Percentiles rank a stretch among this genome's conserved stretches.
These are phyloP conservation scores for Sturmia bella DNA, from an alignment of 2,888 invertebrate genomes.

Conservation along the genomic window DNA sequence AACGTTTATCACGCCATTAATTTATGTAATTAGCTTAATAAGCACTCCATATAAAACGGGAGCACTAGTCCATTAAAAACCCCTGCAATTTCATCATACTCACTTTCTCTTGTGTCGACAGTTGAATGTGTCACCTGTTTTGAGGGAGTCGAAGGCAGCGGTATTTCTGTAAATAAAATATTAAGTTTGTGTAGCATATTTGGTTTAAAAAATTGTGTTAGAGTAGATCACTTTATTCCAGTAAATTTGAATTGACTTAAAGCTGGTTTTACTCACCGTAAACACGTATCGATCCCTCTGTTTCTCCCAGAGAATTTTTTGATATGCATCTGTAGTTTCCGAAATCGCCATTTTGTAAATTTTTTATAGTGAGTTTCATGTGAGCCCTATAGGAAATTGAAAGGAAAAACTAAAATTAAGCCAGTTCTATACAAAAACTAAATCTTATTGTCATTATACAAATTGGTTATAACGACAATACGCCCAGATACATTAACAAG, in stretches of 20 bases:
- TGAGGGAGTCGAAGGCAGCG: conserved; percentile 92
- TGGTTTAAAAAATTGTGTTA: too few relatives aligned
- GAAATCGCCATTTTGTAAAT: conserved; percentile 91
- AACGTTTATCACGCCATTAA: too few relatives aligned
- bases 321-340: conserved; percentile 96
- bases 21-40: too few relatives aligned
- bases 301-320: conserved; percentile 96
- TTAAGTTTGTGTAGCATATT: too few relatives aligned
- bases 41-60: too few relatives aligned
- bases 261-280: conserved; percentile 87
- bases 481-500: too few relatives aligned
- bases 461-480: too few relatives aligned
- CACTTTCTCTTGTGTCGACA: conserved; percentile 82
- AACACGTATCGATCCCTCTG: conserved; percentile 94
- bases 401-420: too few relatives aligned
- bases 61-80: too few relatives aligned
- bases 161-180: conserved; percentile 87
- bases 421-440: too few relatives aligned
- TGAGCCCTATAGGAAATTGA: conserved; percentile 84
- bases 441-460: too few relatives aligned
- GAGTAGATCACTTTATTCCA: not conserved
- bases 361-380: conserved; percentile 93
- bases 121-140: conserved; percentile 84
- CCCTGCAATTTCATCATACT: conserved; percentile 72
- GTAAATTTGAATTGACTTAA: not conserved